A percentile compares a stretch with the other conserved stretches of the same genome.
Evolutionary conservation across 2,888 invertebrate genomes (phyloP).

Genomic region (Furcula furcula): DNA sequence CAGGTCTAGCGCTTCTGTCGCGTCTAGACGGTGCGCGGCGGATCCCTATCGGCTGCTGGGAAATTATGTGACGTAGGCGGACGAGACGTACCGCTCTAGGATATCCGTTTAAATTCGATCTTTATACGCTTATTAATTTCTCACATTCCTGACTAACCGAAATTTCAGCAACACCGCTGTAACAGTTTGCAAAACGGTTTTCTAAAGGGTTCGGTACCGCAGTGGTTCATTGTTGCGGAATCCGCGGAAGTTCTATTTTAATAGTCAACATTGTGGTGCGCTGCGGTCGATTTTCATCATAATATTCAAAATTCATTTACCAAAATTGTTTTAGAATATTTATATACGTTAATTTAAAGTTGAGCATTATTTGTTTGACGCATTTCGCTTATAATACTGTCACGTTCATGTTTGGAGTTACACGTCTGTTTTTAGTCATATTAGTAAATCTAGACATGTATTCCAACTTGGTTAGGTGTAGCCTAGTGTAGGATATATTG

Average conservation of each 20-base stretch:
- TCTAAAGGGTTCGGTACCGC: not conserved
- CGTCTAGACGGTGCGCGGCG: conserved; percentile 71
- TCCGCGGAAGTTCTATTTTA: not conserved
- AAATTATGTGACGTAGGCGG: conserved; percentile 71
- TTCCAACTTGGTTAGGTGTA: too few species aligned
- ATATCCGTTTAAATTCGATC: conserved; percentile 51
- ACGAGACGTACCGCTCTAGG: conserved; percentile 42
- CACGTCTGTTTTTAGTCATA: too few species aligned
- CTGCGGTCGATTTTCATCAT: not conserved
- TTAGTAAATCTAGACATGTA: too few species aligned
- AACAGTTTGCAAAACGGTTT: conserved; percentile 6
- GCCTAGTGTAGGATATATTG: too few species aligned
- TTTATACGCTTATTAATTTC: conserved; percentile 45
- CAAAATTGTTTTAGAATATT: too few species aligned
- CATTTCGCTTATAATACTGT: too few species aligned
- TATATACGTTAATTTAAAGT: too few species aligned
- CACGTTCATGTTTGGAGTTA: too few species aligned
- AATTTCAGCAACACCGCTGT: conserved; percentile 7
- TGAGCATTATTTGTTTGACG: too few species aligned
- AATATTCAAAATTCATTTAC: not conserved
- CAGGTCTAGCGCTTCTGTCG: conserved; percentile 65
- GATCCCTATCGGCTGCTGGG: conserved; percentile 69
- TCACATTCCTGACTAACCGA: conserved; percentile 20
- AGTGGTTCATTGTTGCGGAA: not conserved
- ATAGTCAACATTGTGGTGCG: not conserved